phyloP scores from a whole-genome alignment of 2,113 vertebrate genomes.

The Tragulus kanchil region DNA sequence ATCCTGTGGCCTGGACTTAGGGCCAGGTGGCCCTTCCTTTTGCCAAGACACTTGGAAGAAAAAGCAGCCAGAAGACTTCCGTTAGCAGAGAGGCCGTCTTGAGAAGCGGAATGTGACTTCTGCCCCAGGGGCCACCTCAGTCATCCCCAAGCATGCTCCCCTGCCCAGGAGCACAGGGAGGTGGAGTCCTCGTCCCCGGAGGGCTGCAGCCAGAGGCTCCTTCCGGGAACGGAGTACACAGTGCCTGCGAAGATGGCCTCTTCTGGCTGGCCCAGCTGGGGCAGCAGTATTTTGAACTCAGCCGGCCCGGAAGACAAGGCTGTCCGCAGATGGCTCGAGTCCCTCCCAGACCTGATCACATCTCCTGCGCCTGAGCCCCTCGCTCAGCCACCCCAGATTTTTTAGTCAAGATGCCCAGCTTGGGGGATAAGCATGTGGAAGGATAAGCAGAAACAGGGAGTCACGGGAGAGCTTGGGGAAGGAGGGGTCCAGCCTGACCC shows the following conservation, averaged over 20 bases:
- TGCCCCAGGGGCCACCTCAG: fast-evolving
- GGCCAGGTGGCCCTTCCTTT: not conserved
- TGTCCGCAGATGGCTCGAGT: not conserved
- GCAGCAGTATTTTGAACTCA: not conserved
- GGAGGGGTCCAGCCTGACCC: not conserved
- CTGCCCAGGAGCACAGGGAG: too few relatives aligned
- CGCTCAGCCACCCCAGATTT: not conserved
- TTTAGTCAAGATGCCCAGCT: too few relatives aligned
- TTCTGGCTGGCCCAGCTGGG: not conserved
- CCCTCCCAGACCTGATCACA: not conserved
- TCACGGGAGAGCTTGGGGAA: not conserved
- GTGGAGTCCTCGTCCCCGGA: not conserved
- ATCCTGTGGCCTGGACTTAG: not conserved
- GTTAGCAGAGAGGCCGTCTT: not conserved
- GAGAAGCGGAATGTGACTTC: not conserved
- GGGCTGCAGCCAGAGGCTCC: not conserved
- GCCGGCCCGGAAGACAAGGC: fast-evolving
- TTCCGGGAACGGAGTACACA: not conserved
- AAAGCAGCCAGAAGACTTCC: not conserved
- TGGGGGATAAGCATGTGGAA: not conserved
- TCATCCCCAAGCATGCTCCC: fast-evolving
- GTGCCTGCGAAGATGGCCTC: not conserved
- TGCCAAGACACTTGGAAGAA: too few relatives aligned
- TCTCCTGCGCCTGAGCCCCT: too few relatives aligned
- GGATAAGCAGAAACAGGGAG: not conserved